Conservation (phyloP, 2,888 invertebrate genomes). For the Caenorhabditis sulstoni region DNA sequence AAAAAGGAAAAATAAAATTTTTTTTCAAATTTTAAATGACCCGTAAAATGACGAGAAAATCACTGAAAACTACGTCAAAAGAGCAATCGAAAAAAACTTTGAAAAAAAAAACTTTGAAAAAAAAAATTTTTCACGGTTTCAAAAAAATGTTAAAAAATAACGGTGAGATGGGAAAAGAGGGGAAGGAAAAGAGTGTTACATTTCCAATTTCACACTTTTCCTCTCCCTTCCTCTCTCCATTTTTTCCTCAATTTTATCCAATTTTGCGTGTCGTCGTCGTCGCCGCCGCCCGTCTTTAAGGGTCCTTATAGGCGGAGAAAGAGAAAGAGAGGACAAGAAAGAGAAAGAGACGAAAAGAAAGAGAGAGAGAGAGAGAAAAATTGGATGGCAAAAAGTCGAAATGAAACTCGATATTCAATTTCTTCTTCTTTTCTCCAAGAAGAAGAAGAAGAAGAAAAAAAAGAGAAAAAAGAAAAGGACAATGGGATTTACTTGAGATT, state of each 20-base stretch:
- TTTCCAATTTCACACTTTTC: constrained; percentile 55
- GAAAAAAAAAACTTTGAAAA: no score
- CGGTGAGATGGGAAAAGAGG: not conserved
- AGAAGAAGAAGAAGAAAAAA: not conserved
- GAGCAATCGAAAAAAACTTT: no score
- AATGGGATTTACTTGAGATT: not conserved
- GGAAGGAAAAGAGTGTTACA: constrained; percentile 38
- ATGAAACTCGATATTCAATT: constrained; percentile 50
- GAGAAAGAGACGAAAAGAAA: constrained; percentile 25
- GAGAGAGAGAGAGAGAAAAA: constrained; percentile 37
- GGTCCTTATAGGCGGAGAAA: not conserved
- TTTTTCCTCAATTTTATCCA: constrained; percentile 27
- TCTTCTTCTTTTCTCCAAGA: constrained; percentile 13
- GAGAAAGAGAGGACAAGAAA: not conserved
- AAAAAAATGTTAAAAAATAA: not conserved
- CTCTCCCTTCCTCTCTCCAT: not conserved
- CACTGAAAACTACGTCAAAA: no score
- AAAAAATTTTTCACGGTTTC: not conserved
- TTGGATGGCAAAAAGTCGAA: constrained; percentile 47
- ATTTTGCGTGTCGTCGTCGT: constrained; percentile 17
- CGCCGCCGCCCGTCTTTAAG: not conserved
- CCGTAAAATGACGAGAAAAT: no score
- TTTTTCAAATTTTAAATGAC: no score
- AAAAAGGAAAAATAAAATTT: no score
- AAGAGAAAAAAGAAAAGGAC: constrained; percentile 20